A percentile compares a stretch with the other conserved stretches of the same genome.
These are phyloP conservation scores for Tragelaphus oryx DNA, from an alignment of 2,797 vertebrate genomes.

Conservation along the genomic window DNA sequence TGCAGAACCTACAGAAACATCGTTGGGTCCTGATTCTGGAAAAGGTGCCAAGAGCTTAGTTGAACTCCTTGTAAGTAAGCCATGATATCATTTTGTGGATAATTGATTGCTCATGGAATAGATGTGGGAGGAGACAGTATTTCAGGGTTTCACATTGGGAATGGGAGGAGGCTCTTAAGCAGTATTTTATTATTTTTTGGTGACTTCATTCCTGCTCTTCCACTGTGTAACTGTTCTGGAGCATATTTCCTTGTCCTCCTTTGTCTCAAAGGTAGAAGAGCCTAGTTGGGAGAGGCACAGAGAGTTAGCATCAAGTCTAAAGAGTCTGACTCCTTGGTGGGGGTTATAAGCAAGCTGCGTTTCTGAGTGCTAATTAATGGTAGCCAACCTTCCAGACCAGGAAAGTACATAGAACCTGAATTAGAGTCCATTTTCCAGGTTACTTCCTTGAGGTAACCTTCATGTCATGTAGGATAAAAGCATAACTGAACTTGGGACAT, in stretches of 20 bases:
- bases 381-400: background rate
- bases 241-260: background rate
- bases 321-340: background rate
- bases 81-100: background rate
- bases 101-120: background rate
- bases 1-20: slow-evolving; percentile 80
- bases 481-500: slow-evolving; percentile 7
- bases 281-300: background rate
- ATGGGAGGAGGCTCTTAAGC: background rate
- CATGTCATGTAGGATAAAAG: background rate
- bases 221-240: background rate
- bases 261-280: background rate
- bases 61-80: slow-evolving; percentile 92
- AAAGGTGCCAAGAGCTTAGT: slow-evolving; percentile 89
- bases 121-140: background rate
- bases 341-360: background rate
- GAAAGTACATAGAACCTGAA: background rate
- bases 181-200: background rate
- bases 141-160: background rate
- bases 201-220: slow-evolving; percentile 14
- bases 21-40: slow-evolving; percentile 80
- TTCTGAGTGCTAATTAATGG: background rate
- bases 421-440: background rate
- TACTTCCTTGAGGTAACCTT: background rate
- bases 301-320: background rate